Evolutionary conservation across 2,888 invertebrate genomes (phyloP).

Genomic region (Rhagophthalmus giganteus): DNA sequence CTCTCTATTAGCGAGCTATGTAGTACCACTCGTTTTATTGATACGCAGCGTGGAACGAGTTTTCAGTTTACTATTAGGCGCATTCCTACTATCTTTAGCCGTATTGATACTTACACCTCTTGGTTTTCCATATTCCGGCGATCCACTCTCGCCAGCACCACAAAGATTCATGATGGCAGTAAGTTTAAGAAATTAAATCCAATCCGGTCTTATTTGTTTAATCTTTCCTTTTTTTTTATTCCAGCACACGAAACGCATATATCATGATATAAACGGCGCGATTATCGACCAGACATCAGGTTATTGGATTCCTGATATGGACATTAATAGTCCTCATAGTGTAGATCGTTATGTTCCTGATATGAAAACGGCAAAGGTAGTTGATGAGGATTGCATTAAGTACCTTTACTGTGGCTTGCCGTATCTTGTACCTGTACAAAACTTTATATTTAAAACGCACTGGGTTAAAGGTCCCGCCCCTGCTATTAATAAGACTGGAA

Average conservation of each 20-base stretch:
- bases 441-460: constrained; percentile 67
- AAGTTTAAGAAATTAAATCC: too few relatives aligned
- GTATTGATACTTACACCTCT: constrained; percentile 67
- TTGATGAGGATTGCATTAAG: constrained; percentile 62
- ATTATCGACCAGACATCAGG: constrained; percentile 59
- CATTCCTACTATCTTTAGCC: constrained; percentile 60
- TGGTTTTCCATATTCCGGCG: constrained; percentile 74
- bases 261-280: constrained; percentile 59
- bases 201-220: too few relatives aligned
- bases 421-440: constrained; percentile 74
- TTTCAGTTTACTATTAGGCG: constrained; percentile 58
- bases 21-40: constrained; percentile 54
- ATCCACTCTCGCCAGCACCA: constrained; percentile 64
- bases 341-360: constrained; percentile 62
- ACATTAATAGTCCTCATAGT: constrained; percentile 70
- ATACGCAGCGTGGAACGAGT: constrained; percentile 58
- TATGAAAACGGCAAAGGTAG: constrained; percentile 54
- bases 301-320: constrained; percentile 76
- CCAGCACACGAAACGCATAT: constrained; percentile 67
- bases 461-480: constrained; percentile 63
- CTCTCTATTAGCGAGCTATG: constrained; percentile 57
- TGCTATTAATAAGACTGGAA: constrained; percentile 56
- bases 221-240: constrained; percentile 27
- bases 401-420: constrained; percentile 79
- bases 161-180: constrained; percentile 78